Evolutionary conservation across 1,140 invertebrate genomes (phyloP).

Genomic region (Drosophila gunungcola): DNA sequence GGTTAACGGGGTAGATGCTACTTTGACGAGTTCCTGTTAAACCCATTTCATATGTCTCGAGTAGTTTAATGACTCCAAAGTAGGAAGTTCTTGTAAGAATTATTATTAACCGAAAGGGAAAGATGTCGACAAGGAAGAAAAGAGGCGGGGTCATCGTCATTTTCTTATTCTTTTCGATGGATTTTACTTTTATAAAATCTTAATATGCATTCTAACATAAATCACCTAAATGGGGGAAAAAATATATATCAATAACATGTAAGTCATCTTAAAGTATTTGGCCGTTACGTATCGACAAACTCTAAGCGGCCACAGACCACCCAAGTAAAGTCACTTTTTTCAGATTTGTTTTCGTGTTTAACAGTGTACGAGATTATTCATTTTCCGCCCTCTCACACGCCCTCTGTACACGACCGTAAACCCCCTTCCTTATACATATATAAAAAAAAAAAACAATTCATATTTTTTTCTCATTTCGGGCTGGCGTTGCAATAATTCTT

Average conservation of each 20-base stretch:
- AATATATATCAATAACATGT: too few relatives aligned
- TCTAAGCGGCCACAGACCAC: constrained; percentile 22
- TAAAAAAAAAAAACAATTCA: constrained; percentile 41
- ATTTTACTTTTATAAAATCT: neutral
- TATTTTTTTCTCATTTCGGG: constrained; percentile 49
- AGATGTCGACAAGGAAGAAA: constrained; percentile 1
- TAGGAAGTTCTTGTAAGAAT: constrained; percentile 6
- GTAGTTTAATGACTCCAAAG: constrained; percentile 33
- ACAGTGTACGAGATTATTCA: constrained; percentile 23
- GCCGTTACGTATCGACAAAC: constrained; percentile 43
- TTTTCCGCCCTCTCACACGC: neutral
- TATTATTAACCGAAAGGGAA: constrained; percentile 22
- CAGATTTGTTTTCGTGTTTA: neutral
- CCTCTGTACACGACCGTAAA: constrained; percentile 9
- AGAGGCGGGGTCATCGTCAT: neutral
- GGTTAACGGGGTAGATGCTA: constrained; percentile 8
- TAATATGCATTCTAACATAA: too few relatives aligned
- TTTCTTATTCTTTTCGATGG: neutral
- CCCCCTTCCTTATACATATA: neutral
- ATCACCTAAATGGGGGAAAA: too few relatives aligned
- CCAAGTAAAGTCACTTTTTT: constrained; percentile 18
- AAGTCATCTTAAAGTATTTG: neutral
- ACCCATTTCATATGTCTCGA: constrained; percentile 36
- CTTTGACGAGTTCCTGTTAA: constrained; percentile 49
- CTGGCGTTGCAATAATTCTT: constrained; percentile 40